Conservation (phyloP, 2,113 vertebrate genomes). For the Pelobates fuscus region DNA sequence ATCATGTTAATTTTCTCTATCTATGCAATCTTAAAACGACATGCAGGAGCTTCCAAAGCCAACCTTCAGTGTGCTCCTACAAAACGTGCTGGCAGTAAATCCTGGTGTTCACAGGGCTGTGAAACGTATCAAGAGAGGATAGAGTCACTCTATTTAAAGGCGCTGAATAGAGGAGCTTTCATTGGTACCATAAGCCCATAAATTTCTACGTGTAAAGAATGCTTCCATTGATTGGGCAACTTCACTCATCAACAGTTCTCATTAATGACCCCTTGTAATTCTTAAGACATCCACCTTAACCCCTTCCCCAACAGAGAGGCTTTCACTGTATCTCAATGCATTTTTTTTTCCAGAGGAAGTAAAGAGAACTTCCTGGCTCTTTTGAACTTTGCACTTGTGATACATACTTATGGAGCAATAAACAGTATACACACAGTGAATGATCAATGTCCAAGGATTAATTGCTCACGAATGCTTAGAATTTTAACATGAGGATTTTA, state of each 20-base stretch:
- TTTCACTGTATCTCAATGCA: background rate
- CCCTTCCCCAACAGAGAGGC: background rate
- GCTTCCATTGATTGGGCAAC: conserved; percentile 31
- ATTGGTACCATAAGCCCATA: conserved; percentile 10
- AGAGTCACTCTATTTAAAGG: conserved; percentile 36
- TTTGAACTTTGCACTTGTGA: background rate
- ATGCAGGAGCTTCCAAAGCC: background rate
- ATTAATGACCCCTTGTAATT: conserved; percentile 36
- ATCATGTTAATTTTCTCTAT: too few relatives aligned
- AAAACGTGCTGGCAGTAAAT: conserved; percentile 38
- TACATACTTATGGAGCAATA: background rate
- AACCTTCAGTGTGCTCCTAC: background rate
- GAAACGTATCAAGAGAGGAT: conserved; percentile 30
- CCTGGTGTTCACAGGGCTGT: conserved; percentile 36
- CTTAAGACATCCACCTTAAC: background rate
- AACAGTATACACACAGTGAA: background rate
- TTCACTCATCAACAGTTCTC: conserved; percentile 9
- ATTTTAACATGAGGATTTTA: background rate
- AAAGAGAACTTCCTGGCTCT: conserved; percentile 23
- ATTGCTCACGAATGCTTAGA: background rate
- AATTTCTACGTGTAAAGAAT: conserved; percentile 39
- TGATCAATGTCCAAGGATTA: background rate
- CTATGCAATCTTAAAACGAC: too few relatives aligned
- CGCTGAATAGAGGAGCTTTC: conserved; percentile 32
- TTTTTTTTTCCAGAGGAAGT: background rate